Evolutionary conservation across 2,888 invertebrate species (phyloP), one percentile per base, ranked within the genome.

Genomic region (Drosophila neoperkinsi): DNA sequence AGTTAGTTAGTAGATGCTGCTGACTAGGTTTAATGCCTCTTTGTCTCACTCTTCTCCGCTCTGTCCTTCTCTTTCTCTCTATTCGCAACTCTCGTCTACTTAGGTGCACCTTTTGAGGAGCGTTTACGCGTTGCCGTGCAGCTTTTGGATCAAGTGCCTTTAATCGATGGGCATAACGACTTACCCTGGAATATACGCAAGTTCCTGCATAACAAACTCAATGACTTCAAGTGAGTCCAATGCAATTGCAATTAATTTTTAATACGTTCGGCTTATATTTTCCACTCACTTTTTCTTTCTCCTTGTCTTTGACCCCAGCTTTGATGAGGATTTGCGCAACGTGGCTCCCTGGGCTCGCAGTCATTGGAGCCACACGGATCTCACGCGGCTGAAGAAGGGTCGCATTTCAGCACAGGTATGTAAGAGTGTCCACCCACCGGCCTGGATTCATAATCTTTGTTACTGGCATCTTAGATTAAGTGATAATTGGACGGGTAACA

Each of bases 111-210:
- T 7, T 94, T 96, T 80, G 96, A 96, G 91, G 96, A 97, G 93
- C 94, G 96, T 56, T 94, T 96, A 77, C 96, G 96, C 84, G 95
- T 96, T 70, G 96, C 96, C 16, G 95, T 96, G 71, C 94, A 96
- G 79, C 94, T 96, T 34, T 94, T 96, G 74, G 95, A 96, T 92
- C 96, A 96, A 94, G 96, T 96, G 84, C 96, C 96, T 81, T 95
- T 97, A 84, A 95, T 97, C 85, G 97, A 97, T 93, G 97, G 97
- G 81, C 97, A 98, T 95, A 98, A 98, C 94, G 98, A 98, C 93
- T 94, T 97, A 79, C 97, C 97, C 18, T 97, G 97, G 97, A 97
- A 97, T 94, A 97, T 98, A 93, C 94, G 97, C 82, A 97, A 97
- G 94, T 97, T 97, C 94, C 95, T 97, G 92, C 97, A 97, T 94